Percentiles rank a stretch among this genome's conserved stretches.
These are phyloP conservation scores for Amphiprion clarkii DNA, from an alignment of 2,797 vertebrate genomes.

Conservation along the genomic window DNA sequence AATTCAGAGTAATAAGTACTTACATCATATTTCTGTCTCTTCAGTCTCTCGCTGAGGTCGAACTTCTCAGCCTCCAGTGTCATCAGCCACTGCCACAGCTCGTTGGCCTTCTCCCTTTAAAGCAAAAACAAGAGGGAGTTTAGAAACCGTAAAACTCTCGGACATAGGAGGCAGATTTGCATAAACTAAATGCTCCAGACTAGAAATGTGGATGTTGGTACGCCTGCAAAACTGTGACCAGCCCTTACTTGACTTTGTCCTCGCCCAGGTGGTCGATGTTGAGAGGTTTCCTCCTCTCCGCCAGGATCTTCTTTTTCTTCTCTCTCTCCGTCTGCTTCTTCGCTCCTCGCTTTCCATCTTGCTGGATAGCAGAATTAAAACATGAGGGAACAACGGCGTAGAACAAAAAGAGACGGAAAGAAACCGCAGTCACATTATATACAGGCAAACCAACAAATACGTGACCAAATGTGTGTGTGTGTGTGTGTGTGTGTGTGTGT, in stretches of 20 bases:
- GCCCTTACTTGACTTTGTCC: constrained; percentile 83
- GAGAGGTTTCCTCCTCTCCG: constrained; percentile 82
- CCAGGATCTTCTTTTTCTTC: constrained; percentile 86
- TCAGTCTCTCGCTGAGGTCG: constrained; percentile 82
- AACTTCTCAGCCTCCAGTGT: constrained; percentile 85
- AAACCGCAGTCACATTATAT: background rate
- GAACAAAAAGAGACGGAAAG: background rate
- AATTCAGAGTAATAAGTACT: constrained; percentile 43
- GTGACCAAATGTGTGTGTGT: background rate
- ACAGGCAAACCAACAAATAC: background rate
- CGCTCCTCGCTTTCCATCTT: constrained; percentile 79
- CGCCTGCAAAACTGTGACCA: background rate
- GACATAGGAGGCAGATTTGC: background rate
- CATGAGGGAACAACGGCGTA: too few species aligned
- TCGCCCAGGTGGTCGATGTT: constrained; percentile 81
- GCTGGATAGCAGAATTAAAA: constrained; percentile 53
- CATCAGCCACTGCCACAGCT: constrained; percentile 84
- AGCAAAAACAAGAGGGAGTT: constrained; percentile 13
- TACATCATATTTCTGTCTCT: constrained; percentile 87
- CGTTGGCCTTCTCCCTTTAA: constrained; percentile 81
- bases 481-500: background rate
- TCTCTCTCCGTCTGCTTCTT: constrained; percentile 87
- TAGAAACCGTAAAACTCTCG: background rate
- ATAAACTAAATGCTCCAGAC: constrained; percentile 9
- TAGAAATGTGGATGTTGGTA: constrained; percentile 1